These are phyloP conservation scores for Metacarcinus magister DNA, from an alignment of 2,888 invertebrate species.

Conservation along the genomic window DNA sequence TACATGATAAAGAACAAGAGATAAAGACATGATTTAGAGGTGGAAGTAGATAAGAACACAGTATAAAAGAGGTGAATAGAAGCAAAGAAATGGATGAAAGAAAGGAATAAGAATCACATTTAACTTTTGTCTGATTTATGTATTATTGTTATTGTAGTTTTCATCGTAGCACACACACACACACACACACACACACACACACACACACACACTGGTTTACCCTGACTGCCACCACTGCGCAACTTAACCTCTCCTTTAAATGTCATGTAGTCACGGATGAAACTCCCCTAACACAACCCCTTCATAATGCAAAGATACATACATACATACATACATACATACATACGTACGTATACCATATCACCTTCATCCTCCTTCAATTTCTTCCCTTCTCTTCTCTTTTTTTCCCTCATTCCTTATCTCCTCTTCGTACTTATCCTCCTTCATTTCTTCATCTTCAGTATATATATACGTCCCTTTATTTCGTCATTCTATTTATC, in stretches of 20 bases:
- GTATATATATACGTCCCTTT: too few relatives aligned
- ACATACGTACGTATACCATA: background rate
- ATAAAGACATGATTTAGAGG: background rate
- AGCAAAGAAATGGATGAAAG: background rate
- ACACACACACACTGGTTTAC: slow-evolving; percentile 58
- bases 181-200: slow-evolving; percentile 11
- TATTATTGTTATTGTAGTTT: background rate
- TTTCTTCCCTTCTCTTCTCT: background rate
- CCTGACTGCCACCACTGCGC: background rate
- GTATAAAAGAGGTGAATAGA: too few relatives aligned
- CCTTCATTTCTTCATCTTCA: background rate
- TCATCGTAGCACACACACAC: background rate
- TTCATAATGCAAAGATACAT: background rate
- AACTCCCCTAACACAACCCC: background rate
- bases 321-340: background rate
- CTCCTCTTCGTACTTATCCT: background rate
- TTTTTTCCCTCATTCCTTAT: background rate
- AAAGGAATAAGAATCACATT: background rate
- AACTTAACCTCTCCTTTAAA: background rate
- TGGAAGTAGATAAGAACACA: too few relatives aligned
- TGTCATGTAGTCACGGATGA: background rate
- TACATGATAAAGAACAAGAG: background rate
- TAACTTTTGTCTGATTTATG: background rate
- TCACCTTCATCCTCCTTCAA: background rate
- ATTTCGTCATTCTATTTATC: background rate